A percentile compares a stretch with the other conserved stretches of the same genome.
These are phyloP conservation scores for Paratilapia polleni DNA, from an alignment of 2,113 vertebrate species.

Conservation along the genomic window DNA sequence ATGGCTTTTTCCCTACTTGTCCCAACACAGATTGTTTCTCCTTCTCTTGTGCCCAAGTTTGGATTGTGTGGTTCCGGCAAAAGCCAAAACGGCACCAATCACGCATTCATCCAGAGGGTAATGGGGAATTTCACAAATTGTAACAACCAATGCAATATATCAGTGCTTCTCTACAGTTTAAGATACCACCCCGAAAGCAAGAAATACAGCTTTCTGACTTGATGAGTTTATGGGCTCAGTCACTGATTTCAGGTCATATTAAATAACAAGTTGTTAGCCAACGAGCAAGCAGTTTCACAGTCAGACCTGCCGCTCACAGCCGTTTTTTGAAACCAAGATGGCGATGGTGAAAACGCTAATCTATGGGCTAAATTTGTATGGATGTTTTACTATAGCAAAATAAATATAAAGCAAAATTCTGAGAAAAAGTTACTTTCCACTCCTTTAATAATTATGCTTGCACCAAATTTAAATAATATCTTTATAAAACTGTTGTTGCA, in stretches of 20 bases:
- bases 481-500: neutral
- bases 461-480: neutral
- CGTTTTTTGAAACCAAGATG: neutral
- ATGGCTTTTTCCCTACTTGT: neutral
- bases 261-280: neutral
- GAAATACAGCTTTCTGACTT: too few species aligned
- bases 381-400: neutral
- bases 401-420: neutral
- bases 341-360: neutral
- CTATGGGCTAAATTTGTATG: neutral
- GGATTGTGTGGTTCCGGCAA: neutral
- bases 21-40: neutral
- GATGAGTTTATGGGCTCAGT: neutral
- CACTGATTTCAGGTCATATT: neutral
- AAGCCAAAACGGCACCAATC: neutral
- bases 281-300: neutral
- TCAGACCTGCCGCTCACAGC: rapidly evolving
- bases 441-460: neutral
- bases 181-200: neutral
- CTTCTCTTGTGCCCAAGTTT: neutral
- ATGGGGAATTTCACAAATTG: neutral
- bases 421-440: neutral
- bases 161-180: neutral
- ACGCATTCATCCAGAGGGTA: neutral
- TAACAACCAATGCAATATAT: neutral